phyloP scores from a whole-genome alignment of 1,140 invertebrate genomes.

The Pogonus chalceus region DNA sequence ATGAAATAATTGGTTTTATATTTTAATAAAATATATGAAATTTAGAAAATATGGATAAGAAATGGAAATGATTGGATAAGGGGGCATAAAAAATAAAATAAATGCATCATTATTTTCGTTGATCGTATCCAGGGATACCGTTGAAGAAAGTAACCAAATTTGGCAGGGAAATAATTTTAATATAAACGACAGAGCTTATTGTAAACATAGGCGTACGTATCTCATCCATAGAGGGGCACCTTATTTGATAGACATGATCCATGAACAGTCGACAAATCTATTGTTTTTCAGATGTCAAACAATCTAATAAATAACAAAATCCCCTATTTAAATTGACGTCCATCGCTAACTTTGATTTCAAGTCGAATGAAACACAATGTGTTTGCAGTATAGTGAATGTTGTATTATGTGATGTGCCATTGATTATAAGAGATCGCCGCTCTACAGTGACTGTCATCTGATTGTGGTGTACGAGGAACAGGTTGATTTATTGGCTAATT shows the following conservation, averaged over 20 bases:
- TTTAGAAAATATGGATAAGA: no score
- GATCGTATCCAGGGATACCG: no score
- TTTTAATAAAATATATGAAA: no score
- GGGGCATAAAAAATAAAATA: no score
- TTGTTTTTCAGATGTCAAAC: slow-evolving; percentile 27
- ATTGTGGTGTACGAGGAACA: neutral
- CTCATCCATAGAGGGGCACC: neutral
- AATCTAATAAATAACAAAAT: slow-evolving; percentile 29
- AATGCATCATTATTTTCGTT: no score
- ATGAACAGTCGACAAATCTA: slow-evolving; percentile 26
- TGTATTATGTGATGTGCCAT: neutral
- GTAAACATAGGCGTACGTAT: neutral
- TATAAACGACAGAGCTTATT: no score
- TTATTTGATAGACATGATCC: neutral
- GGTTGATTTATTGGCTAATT: slow-evolving; percentile 7
- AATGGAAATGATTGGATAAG: no score
- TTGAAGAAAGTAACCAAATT: neutral
- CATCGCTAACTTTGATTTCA: slow-evolving; percentile 10
- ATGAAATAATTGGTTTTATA: no score
- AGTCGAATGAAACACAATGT: slow-evolving; percentile 11
- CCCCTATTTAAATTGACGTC: slow-evolving; percentile 29
- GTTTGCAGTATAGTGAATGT: slow-evolving; percentile 13
- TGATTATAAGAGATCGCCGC: neutral
- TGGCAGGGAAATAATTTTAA: neutral
- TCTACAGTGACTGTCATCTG: neutral